Base-by-base conservation (phyloP, 1,140 invertebrate species). In the Camponotus floridanus region DNA sequence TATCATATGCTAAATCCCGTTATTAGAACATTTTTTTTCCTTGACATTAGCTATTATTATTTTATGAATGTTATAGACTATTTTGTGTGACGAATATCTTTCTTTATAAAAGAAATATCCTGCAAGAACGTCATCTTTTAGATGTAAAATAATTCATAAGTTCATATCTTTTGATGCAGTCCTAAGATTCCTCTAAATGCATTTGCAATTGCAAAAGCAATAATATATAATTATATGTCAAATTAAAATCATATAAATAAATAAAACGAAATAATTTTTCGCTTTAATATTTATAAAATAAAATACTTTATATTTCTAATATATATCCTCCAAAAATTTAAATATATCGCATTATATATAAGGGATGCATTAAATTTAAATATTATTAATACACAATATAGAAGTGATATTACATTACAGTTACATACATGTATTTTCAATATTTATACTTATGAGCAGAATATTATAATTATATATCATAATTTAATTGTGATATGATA, bases 401-500 rank as follows among this genome's bases (percentile, higher is more conserved):
- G 1, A 9, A 45, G 0, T 45, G 3, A 45, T 45, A 11, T 11
- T 45, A 13, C 11, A 51, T 8, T 51, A 51, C 48, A 51, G 3
- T 51, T 51, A 51, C n/a, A n/a, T 51, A 51, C 9, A 15, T 51
- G 4, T 18, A 51, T 51, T 51, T 51, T 0, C 15, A 59, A 59
- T 7, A 21, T 21, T 55, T 55, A 59, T 59, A 1, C 13, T 18
- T 70, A 21, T 36, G 11, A 26, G n/a, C 26, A 21, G 3, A 51
- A 5, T n/a, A 36, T 21, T 57, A 31, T 9, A 26, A 21, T 61
- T 61, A 26, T 21, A 0, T 59, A 21, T 57, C n/a, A 61, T 61
- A 61, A 61, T 61, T 61, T 26, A 4, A 61, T 26, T 26, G 55
- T 33, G 48, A 70, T 55, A 39, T 59, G 21, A 74, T 74, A 39